Base-by-base conservation (phyloP, 1,140 invertebrate species). In the Leptonema lineaticorne region DNA sequence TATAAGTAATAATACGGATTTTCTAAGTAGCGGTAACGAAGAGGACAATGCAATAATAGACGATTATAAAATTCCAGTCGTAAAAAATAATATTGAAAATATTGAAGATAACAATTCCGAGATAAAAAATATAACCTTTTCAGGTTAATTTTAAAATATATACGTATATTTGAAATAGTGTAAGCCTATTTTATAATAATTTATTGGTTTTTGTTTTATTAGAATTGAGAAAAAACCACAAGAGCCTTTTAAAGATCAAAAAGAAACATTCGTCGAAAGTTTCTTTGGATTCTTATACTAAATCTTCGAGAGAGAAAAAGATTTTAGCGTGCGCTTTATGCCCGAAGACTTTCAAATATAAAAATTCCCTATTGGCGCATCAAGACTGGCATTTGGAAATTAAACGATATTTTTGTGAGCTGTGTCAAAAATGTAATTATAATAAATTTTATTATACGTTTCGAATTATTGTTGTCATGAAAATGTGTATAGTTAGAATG, bases 371-470 rank as follows among this genome's bases (percentile, higher is more conserved):
- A 6, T 33, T 63, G 0, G 59, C 68, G 14, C 71, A 73, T 67
- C 71, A 73, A 33, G 71, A 73, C 41, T 73, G 63, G 26, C 71
- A 73, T 66, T 48, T 70, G 7, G 71, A 68, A 66, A 73, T 73
- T 16, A 73, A 73, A 58, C 30, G 71, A 67, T 73, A 73, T 46
- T 73, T 68, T 66, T 73, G 71, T 70, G 66, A 73, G 62, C 53
- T 70, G 28, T 73, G 71, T 56, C 50, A 69, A 41, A 73, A 73
- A 70, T 66, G 71, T 73, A 62, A 33, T 53, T 65, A 59, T 37
- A 28, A 2, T 3, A 2, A 28, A 4, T 58, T 16, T 58, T 33
- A 6, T 33, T 33, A 33, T 33, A 5, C 30, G 30, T 33, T 33
- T 33, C 30, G 30, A 6, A 33, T 5, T 33, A 11, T 33, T 33